Evolutionary conservation across 2,888 invertebrate genomes (phyloP), one percentile per base, ranked within the genome.

Genomic region (Eucriotettix oculatus): DNA sequence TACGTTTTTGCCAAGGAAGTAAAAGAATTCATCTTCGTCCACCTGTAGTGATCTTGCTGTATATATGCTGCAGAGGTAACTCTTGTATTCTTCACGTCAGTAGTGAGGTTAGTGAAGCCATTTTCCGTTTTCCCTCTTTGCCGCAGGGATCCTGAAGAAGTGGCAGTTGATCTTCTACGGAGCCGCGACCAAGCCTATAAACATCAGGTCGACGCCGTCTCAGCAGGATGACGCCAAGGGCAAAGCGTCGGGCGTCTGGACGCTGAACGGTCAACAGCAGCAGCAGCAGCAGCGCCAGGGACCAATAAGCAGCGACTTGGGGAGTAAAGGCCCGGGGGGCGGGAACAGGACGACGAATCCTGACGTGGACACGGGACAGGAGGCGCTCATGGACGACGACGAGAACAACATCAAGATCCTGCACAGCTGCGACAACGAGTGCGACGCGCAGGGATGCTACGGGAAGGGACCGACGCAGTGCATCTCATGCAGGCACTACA

Each of bases 391-490:
- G 55, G 57, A 54, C 7, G 61, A 16, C n/a, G 56, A 52, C 41
- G 56, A 42, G n/a, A 29, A 54, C 53, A 60, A 43, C 48, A 59
- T 59, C 59, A 64, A 79, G 65, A 80, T 82, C 68, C 71, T 82
- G 65, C 82, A 84, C 60, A 66, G 60, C 68, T 91, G 90, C 75
- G 88, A 90, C 73, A 85, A 86, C 42, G 87, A 90, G 74, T 91
- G 90, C 74, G 90, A 90, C 73, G 76, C 82, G 54, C 87, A 87
- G 73, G 90, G 90, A 57, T 92, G 92, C 72, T 90, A 88, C 70
- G 91, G 90, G 62, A 84, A 85, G 69, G 89, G 90, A 66, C 86
- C 90, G 10, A 84, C 85, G 41, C 89, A 90, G 69, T 92, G 92
- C 72, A 83, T 90, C 60, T 83, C 86, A 42, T 91, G 91, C 72